These are phyloP conservation scores for Pyrochroa serraticornis DNA, from an alignment of 2,888 invertebrate species.

Conservation along the genomic window DNA sequence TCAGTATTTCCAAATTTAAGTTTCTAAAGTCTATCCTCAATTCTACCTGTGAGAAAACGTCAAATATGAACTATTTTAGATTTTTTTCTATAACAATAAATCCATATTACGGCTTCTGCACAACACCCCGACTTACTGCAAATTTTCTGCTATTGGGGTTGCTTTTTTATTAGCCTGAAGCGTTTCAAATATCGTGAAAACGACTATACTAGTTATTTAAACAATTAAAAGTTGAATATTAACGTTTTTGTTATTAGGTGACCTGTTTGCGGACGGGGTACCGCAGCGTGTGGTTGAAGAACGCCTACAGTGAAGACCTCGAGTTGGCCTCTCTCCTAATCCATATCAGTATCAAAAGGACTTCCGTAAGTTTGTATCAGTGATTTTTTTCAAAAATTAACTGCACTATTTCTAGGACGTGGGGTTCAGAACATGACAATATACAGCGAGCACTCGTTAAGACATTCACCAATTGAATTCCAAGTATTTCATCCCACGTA, in stretches of 20 bases:
- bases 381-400: not conserved
- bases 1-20: too few species aligned
- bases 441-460: slow-evolving; percentile 25
- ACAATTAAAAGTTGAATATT: too few species aligned
- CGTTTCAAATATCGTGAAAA: too few species aligned
- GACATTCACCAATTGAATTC: slow-evolving; percentile 4
- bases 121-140: too few species aligned
- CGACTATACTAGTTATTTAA: too few species aligned
- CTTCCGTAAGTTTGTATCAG: slow-evolving; percentile 44
- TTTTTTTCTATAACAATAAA: too few species aligned
- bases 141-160: not conserved
- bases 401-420: slow-evolving; percentile 1
- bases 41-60: too few species aligned
- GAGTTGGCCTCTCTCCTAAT: slow-evolving; percentile 90
- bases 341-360: slow-evolving; percentile 71
- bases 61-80: too few species aligned
- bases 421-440: slow-evolving; percentile 28
- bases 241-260: slow-evolving; percentile 57
- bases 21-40: too few species aligned
- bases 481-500: not conserved
- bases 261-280: slow-evolving; percentile 83
- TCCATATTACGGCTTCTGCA: too few species aligned
- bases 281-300: slow-evolving; percentile 88
- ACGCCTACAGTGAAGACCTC: slow-evolving; percentile 89
- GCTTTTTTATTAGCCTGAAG: not conserved